A percentile compares a stretch with the other conserved stretches of the same genome.
Conservation (phyloP, 2,113 vertebrate genomes). For the Eolophus roseicapilla region DNA sequence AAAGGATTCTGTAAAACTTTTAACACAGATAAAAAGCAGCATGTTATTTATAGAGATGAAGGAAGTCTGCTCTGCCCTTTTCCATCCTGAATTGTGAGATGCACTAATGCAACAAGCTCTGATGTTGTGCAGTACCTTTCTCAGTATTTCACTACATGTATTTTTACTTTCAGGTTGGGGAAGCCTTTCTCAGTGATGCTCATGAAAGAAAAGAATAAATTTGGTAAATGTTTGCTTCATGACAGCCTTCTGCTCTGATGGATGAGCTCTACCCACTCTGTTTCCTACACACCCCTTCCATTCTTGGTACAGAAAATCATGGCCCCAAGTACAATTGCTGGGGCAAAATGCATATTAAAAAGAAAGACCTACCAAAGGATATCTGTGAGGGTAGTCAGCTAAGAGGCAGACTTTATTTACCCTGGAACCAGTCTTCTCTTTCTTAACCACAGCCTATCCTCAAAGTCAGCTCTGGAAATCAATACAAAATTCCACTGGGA, state of each 20-base stretch:
- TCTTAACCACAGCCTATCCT: background rate
- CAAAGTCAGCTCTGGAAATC: background rate
- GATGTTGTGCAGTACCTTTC: background rate
- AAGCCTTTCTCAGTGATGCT: fast-evolving
- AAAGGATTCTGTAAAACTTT: constrained; percentile 39
- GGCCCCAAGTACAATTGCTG: background rate
- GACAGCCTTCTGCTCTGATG: background rate
- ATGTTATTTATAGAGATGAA: constrained; percentile 24
- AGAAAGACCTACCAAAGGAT: background rate
- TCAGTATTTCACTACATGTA: background rate
- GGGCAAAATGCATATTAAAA: background rate
- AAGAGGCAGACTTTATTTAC: background rate
- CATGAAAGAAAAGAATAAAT: background rate
- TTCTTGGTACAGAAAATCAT: background rate
- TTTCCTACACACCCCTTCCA: background rate
- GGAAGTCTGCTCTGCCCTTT: background rate
- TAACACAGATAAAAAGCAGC: constrained; percentile 5
- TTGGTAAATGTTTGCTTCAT: background rate
- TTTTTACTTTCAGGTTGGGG: background rate
- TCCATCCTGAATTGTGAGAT: constrained; percentile 5
- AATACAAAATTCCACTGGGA: background rate
- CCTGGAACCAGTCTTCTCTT: background rate
- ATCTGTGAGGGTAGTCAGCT: background rate
- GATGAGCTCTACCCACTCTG: fast-evolving
- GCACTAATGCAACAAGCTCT: background rate